Evolutionary conservation across 2,113 vertebrate species (phyloP).

Genomic region (Propithecus coquereli): DNA sequence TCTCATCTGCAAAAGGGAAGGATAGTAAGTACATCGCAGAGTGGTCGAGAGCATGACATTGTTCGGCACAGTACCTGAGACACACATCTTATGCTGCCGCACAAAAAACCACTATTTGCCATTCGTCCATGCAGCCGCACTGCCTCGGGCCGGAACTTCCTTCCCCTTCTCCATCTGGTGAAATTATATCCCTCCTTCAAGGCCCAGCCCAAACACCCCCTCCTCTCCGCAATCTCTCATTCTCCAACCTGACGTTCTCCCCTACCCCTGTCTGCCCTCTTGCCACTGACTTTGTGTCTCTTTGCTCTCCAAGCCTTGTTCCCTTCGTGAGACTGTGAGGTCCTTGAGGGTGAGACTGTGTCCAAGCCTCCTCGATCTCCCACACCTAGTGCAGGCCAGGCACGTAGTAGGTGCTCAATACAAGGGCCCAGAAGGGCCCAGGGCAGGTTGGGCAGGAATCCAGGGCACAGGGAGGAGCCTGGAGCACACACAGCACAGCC

Average conservation of each 20-base stretch:
- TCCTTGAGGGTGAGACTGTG: not conserved
- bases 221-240: not conserved
- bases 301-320: not conserved
- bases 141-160: accelerated
- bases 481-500: not conserved
- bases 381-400: not conserved
- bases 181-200: not conserved
- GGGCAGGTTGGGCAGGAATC: not conserved
- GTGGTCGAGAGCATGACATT: accelerated
- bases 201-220: not conserved
- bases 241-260: not conserved
- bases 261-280: not conserved
- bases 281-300: not conserved
- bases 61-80: not conserved
- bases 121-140: not conserved
- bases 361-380: not conserved
- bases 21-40: not conserved
- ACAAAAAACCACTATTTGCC: no score
- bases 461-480: not conserved
- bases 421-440: not conserved
- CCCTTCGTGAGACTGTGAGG: accelerated
- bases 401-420: not conserved
- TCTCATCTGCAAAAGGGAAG: not conserved
- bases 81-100: not conserved
- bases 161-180: not conserved